These are phyloP conservation scores for Pyrrhia umbra DNA, from an alignment of 2,888 invertebrate species.

Conservation along the genomic window DNA sequence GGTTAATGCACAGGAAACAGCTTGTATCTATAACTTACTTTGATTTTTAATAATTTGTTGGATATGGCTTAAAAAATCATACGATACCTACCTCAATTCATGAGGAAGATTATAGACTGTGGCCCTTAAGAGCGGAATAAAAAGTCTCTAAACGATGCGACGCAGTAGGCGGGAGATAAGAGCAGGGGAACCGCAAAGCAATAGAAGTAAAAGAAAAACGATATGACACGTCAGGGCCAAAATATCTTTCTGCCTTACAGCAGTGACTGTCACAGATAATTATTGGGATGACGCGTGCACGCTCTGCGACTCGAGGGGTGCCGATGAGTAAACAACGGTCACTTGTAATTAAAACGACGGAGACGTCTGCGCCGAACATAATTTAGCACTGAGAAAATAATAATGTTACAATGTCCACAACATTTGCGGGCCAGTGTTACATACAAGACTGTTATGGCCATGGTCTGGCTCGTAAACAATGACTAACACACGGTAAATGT, in stretches of 20 bases:
- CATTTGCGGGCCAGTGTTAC: slow-evolving; percentile 22
- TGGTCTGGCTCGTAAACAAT: slow-evolving; percentile 16
- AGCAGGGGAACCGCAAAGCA: too few species aligned
- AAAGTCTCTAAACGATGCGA: too few species aligned
- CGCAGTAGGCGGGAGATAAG: too few species aligned
- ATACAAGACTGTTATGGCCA: slow-evolving; percentile 13
- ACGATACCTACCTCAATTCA: too few species aligned
- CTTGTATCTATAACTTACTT: too few species aligned
- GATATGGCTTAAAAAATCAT: too few species aligned
- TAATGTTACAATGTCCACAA: slow-evolving; percentile 5
- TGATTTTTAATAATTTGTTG: too few species aligned
- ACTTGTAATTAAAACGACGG: slow-evolving; percentile 38
- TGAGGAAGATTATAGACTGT: too few species aligned
- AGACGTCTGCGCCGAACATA: slow-evolving; percentile 11
- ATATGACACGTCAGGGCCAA: background rate
- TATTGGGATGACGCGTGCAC: slow-evolving; percentile 35
- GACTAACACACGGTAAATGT: background rate
- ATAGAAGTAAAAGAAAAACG: too few species aligned
- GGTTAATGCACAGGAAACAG: too few species aligned
- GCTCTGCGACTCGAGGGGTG: slow-evolving; percentile 1
- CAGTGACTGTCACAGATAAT: slow-evolving; percentile 32
- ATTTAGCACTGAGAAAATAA: slow-evolving; percentile 21
- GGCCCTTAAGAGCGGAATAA: too few species aligned
- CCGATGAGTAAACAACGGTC: slow-evolving; percentile 27
- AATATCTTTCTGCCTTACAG: slow-evolving; percentile 19